A percentile compares a stretch with the other conserved stretches of the same genome.
Conservation (phyloP, 2,797 vertebrate genomes). For the Cossypha polioptera region DNA sequence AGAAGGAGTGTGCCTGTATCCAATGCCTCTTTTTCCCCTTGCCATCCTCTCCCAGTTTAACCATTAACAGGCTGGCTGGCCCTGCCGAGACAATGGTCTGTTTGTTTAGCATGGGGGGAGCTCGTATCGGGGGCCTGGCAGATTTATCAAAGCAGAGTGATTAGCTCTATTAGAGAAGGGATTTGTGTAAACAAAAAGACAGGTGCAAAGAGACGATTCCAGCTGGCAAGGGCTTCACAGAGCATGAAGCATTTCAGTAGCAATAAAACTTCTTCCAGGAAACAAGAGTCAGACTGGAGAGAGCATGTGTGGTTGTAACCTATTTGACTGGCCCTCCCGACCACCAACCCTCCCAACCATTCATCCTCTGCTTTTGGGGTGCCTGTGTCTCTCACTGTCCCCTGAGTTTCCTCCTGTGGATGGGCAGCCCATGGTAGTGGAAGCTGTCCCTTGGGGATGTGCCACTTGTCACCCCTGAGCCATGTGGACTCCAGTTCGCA, state of each 20-base stretch:
- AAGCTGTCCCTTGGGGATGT: neutral
- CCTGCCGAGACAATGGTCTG: constrained; percentile 72
- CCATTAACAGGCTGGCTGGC: constrained; percentile 76
- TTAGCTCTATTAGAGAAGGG: constrained; percentile 87
- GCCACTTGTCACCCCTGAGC: neutral
- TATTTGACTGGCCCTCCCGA: neutral
- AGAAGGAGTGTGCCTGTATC: neutral
- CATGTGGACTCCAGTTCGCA: neutral
- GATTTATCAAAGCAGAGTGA: constrained; percentile 86
- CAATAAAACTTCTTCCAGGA: constrained; percentile 70
- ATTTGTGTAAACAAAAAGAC: constrained; percentile 90
- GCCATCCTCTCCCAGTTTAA: constrained; percentile 64
- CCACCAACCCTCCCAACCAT: neutral
- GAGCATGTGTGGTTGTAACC: neutral
- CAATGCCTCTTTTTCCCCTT: neutral
- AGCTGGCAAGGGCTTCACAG: constrained; percentile 63
- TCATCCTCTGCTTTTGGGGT: neutral
- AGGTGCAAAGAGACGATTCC: constrained; percentile 81
- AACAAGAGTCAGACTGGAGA: constrained; percentile 19
- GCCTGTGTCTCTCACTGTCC: neutral
- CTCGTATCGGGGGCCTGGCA: constrained; percentile 77
- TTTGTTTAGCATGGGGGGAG: constrained; percentile 75
- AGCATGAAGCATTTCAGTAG: constrained; percentile 60
- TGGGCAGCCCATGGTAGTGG: accelerated
- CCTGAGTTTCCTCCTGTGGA: neutral